Evolutionary conservation across 2,797 vertebrate species (phyloP).

Genomic region (Momotus momota): DNA sequence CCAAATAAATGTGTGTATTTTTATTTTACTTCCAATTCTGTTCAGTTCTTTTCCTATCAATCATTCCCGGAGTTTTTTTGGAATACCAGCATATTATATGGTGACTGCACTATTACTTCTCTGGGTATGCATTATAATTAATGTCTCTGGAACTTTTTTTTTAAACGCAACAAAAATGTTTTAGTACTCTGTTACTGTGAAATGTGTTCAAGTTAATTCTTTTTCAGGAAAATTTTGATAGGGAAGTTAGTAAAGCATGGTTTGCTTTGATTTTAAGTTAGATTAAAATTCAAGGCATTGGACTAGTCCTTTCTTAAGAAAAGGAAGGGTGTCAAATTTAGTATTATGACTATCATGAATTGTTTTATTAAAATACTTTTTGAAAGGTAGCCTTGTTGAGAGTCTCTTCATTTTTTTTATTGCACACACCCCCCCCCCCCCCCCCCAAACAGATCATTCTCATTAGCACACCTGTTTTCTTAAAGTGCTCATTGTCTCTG

Average conservation of each 20-base stretch:
- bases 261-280: neutral
- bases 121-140: neutral
- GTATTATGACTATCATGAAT: neutral
- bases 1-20: neutral
- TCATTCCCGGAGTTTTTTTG: neutral
- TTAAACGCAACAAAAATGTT: neutral
- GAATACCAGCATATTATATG: neutral
- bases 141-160: neutral
- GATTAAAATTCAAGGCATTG: neutral
- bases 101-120: neutral
- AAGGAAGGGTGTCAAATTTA: neutral
- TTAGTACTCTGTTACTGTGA: neutral
- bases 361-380: neutral
- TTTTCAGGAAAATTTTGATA: neutral
- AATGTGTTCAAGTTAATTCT: neutral
- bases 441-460: neutral
- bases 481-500: conserved; percentile 17
- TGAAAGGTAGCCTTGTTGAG: neutral
- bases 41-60: neutral
- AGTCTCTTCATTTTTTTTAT: neutral
- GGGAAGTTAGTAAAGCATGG: neutral
- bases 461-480: conserved; percentile 12
- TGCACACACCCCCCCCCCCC: neutral
- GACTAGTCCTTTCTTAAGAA: neutral
- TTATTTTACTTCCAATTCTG: neutral